phyloP scores from a whole-genome alignment of 1,140 invertebrate genomes.

The Lasioglossum albipes region DNA sequence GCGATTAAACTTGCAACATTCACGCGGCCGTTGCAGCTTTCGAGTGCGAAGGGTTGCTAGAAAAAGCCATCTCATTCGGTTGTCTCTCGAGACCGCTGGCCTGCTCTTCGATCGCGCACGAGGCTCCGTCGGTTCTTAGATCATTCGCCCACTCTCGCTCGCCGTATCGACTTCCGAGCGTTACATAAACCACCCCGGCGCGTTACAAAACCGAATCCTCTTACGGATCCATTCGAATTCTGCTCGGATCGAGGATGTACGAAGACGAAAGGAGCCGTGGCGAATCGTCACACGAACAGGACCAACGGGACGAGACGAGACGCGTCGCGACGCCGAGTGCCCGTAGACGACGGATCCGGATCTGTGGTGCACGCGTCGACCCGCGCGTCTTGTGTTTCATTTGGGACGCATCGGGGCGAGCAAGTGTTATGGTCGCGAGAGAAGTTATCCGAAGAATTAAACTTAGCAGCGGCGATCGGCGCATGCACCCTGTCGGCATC shows the following conservation, averaged over 20 bases:
- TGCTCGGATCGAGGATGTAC: not conserved
- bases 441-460: slow-evolving; percentile 59
- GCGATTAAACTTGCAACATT: too few species aligned
- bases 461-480: slow-evolving; percentile 53
- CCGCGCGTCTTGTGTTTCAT: not conserved
- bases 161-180: slow-evolving; percentile 32
- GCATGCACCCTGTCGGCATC: slow-evolving; percentile 58
- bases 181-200: slow-evolving; percentile 35
- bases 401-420: not conserved
- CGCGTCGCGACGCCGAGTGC: too few species aligned
- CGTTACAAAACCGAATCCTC: slow-evolving; percentile 3
- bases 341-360: too few species aligned
- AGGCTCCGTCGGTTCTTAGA: slow-evolving; percentile 14
- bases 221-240: not conserved
- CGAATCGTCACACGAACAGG: too few species aligned
- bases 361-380: not conserved
- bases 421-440: slow-evolving; percentile 35
- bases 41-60: too few species aligned
- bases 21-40: too few species aligned
- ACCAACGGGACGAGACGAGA: too few species aligned
- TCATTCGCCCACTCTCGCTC: slow-evolving; percentile 24
- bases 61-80: too few species aligned
- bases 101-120: too few species aligned
- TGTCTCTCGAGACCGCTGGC: too few species aligned
- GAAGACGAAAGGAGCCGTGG: not conserved